A percentile compares a stretch with the other conserved stretches of the same genome.
These are phyloP conservation scores for Cheilosia vulpina DNA, from an alignment of 2,888 invertebrate genomes.

Conservation along the genomic window DNA sequence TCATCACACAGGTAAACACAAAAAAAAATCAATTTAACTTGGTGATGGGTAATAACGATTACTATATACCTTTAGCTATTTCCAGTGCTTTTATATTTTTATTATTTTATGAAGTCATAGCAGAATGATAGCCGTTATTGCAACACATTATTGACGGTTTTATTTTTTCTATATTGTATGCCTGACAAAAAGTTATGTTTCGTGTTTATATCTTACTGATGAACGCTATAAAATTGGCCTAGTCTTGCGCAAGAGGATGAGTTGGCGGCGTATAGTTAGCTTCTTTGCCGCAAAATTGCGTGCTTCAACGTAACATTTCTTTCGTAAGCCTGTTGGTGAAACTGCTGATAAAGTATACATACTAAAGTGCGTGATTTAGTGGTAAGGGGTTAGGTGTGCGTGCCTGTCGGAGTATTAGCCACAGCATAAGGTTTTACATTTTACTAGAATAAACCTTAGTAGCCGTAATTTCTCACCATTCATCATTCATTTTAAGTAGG, in stretches of 20 bases:
- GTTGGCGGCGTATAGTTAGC: constrained; percentile 26
- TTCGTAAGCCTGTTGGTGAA: constrained; percentile 1
- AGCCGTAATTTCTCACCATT: neutral
- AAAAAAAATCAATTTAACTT: constrained; percentile 26
- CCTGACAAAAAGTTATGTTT: neutral
- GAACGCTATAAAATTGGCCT: neutral
- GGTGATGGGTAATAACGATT: constrained; percentile 7
- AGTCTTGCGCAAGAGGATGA: constrained; percentile 15
- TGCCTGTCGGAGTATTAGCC: neutral
- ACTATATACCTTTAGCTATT: neutral
- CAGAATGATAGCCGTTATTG: neutral
- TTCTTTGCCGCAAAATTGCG: neutral
- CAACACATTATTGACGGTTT: neutral
- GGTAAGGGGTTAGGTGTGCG: neutral
- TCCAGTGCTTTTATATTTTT: neutral
- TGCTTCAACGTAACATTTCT: constrained; percentile 9
- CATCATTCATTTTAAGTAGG: no score
- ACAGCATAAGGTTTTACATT: neutral
- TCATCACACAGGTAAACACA: constrained; percentile 6
- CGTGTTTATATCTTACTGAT: neutral
- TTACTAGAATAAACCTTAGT: neutral
- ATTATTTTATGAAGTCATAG: constrained; percentile 21
- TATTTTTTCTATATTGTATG: neutral
- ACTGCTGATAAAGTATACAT: constrained; percentile 1
- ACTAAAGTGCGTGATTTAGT: neutral